Evolutionary conservation across 2,888 invertebrate species (phyloP).

Genomic region (Nematopogon swammerdamellus): DNA sequence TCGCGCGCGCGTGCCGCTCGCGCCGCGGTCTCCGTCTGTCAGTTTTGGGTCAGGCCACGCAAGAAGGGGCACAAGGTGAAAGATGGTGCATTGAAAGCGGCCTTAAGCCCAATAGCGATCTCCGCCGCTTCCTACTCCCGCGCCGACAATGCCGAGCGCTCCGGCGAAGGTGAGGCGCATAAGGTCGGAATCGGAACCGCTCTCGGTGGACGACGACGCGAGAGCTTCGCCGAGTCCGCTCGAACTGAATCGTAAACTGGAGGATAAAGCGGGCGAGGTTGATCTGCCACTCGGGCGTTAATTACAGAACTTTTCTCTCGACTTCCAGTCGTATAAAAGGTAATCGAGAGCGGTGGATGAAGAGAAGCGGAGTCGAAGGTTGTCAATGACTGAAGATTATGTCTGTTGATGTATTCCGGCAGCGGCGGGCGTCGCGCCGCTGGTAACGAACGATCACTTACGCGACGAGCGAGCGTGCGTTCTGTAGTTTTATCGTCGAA

Average conservation of each 20-base stretch:
- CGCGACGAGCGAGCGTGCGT: no score
- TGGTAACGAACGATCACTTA: no score
- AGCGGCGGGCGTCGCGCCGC: no score
- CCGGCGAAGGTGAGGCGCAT: slow-evolving; percentile 37
- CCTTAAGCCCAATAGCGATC: slow-evolving; percentile 56
- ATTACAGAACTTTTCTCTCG: no score
- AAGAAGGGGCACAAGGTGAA: slow-evolving; percentile 55
- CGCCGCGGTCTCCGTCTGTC: slow-evolving; percentile 4
- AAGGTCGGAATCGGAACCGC: background rate
- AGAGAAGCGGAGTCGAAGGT: no score
- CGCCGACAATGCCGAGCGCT: slow-evolving; percentile 45
- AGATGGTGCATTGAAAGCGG: slow-evolving; percentile 56
- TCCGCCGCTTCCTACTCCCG: slow-evolving; percentile 53
- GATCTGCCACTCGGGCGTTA: background rate
- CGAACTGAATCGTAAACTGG: background rate
- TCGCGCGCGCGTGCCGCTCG: no score
- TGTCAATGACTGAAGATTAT: no score
- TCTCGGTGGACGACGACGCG: background rate
- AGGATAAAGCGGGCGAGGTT: background rate
- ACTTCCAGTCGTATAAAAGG: no score
- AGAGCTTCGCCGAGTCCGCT: background rate
- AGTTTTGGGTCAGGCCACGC: slow-evolving; percentile 44
- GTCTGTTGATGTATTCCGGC: no score
- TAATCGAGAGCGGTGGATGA: no score
- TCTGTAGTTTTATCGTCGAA: no score